phyloP scores from a whole-genome alignment of 2,113 vertebrate species.

The Vulpes vulpes region DNA sequence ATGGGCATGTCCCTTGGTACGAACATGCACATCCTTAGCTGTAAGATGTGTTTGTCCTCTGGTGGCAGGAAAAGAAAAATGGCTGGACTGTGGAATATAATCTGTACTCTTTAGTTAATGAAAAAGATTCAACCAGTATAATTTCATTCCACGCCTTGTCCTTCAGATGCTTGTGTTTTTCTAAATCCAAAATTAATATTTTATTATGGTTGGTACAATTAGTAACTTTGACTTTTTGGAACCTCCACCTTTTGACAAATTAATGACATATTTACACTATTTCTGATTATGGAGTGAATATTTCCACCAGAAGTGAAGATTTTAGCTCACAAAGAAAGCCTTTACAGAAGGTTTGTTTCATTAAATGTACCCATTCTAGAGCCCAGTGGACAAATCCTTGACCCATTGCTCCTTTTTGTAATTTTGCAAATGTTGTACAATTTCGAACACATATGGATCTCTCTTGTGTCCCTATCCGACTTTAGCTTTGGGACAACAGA shows the following conservation, averaged over 20 bases:
- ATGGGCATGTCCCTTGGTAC: not conserved
- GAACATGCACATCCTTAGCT: not conserved
- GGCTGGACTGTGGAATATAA: not conserved
- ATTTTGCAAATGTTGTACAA: not conserved
- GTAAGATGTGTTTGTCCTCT: not conserved
- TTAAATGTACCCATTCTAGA: not conserved
- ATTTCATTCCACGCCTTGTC: not conserved
- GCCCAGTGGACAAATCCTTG: not conserved
- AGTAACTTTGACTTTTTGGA: not conserved
- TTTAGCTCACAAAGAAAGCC: not conserved
- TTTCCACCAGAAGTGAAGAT: not conserved
- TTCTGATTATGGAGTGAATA: not conserved
- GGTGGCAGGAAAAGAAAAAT: not conserved
- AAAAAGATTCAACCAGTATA: not conserved
- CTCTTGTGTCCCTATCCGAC: not conserved
- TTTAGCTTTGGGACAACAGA: not conserved
- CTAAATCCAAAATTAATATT: slow-evolving; percentile 19
- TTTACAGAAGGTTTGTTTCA: not conserved
- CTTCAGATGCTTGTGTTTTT: not conserved
- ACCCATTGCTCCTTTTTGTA: not conserved
- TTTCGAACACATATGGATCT: not conserved
- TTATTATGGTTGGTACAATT: not conserved
- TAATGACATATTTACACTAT: not conserved
- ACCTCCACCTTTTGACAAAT: not conserved
- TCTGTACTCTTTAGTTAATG: not conserved